Conservation (phyloP, 1,140 invertebrate species). For the Drosophila kikkawai region DNA sequence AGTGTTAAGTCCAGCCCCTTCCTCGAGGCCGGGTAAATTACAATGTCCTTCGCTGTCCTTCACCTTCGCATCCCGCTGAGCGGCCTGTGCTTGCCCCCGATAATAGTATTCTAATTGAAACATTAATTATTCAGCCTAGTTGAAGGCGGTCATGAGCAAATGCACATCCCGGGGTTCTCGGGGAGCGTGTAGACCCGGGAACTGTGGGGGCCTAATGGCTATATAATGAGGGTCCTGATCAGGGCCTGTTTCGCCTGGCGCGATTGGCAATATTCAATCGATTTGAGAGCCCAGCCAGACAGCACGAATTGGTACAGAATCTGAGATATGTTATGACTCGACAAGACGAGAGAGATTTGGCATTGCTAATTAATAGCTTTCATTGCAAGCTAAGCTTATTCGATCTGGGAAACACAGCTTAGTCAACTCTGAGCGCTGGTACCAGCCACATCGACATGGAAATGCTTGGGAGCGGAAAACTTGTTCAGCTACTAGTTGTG, state of each 20-base stretch:
- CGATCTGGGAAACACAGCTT: not conserved
- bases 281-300: slow-evolving; percentile 1
- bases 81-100: slow-evolving; percentile 42
- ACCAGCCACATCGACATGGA: slow-evolving; percentile 27
- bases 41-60: slow-evolving; percentile 57
- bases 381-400: not conserved
- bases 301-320: not conserved
- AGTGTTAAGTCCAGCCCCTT: slow-evolving; percentile 50
- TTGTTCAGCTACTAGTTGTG: slow-evolving; percentile 35
- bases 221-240: slow-evolving; percentile 51
- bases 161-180: slow-evolving; percentile 21
- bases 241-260: slow-evolving; percentile 11
- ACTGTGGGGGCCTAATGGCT: slow-evolving; percentile 45
- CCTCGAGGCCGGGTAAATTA: slow-evolving; percentile 25
- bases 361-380: not conserved
- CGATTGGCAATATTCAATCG: slow-evolving; percentile 18
- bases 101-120: slow-evolving; percentile 81
- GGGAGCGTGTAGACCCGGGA: not conserved
- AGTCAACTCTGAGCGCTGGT: slow-evolving; percentile 40
- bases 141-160: slow-evolving; percentile 17
- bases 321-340: not conserved
- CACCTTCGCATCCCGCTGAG: slow-evolving; percentile 38
- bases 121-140: slow-evolving; percentile 75
- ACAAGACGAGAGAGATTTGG: slow-evolving; percentile 4
- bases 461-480: slow-evolving; percentile 39